phyloP scores from a whole-genome alignment of 64 coral and sea anemone species.

The Anthopleura sola region DNA sequence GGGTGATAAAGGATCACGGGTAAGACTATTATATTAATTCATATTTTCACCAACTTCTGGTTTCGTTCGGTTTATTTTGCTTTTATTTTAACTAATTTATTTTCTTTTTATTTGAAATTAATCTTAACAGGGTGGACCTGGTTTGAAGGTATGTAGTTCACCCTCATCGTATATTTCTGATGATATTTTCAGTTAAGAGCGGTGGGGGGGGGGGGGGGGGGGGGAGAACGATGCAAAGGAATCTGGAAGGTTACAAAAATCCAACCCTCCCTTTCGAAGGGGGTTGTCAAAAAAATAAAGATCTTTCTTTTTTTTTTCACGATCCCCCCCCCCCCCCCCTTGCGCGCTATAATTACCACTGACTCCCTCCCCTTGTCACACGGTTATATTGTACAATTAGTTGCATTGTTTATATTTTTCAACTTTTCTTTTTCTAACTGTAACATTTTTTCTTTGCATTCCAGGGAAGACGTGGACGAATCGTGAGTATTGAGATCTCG shows the following conservation, averaged over 20 bases:
- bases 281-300: no score
- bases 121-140: background rate
- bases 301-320: no score
- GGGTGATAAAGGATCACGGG: background rate
- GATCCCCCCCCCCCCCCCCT: no score
- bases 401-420: no score
- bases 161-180: background rate
- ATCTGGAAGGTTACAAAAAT: no score
- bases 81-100: background rate
- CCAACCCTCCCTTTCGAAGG: no score
- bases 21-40: background rate
- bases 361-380: no score
- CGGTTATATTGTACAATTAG: no score
- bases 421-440: background rate
- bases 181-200: no score
- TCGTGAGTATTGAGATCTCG: background rate
- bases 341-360: no score
- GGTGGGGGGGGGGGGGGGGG: no score
- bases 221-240: no score
- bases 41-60: background rate
- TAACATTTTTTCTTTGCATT: background rate
- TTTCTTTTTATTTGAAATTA: background rate
- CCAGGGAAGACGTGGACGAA: conserved; percentile 29
- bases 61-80: background rate
- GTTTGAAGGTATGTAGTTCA: background rate